These are phyloP conservation scores for Enteromius trimaculatus DNA, from an alignment of 2,797 vertebrate species.

Conservation along the genomic window DNA sequence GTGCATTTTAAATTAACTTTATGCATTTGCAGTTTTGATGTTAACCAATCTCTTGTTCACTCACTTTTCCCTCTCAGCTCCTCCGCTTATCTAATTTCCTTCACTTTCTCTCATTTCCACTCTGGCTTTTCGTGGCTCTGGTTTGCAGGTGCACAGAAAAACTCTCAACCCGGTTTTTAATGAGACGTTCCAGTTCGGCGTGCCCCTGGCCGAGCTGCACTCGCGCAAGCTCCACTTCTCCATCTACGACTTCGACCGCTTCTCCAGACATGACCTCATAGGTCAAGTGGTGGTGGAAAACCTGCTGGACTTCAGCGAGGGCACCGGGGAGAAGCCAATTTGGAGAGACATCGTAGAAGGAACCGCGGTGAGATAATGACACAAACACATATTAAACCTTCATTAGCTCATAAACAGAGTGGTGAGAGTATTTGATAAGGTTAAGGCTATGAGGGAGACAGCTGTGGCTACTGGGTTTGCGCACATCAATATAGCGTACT, in stretches of 20 bases:
- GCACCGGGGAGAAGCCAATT: constrained; percentile 86
- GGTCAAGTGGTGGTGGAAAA: constrained; percentile 95
- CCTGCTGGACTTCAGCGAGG: constrained; percentile 92
- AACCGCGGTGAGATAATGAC: constrained; percentile 82
- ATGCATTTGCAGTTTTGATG: constrained; percentile 23
- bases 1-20: constrained; percentile 27
- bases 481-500: no score
- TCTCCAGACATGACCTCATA: constrained; percentile 92
- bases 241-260: constrained; percentile 93
- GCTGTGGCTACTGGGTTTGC: no score
- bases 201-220: constrained; percentile 89
- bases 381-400: neutral
- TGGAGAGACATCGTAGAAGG: constrained; percentile 93
- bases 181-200: constrained; percentile 91
- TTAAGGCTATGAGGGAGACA: no score
- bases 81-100: constrained; percentile 22
- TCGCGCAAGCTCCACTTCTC: constrained; percentile 93
- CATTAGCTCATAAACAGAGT: neutral
- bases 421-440: neutral
- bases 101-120: constrained; percentile 20
- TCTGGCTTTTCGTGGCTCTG: neutral
- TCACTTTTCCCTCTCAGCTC: constrained; percentile 18
- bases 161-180: constrained; percentile 93
- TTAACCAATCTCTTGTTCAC: constrained; percentile 14
- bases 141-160: constrained; percentile 86